Percentiles rank a stretch among this genome's conserved stretches.
Evolutionary conservation across 2,113 vertebrate genomes (phyloP).

Genomic region (Brachyistius frenatus): DNA sequence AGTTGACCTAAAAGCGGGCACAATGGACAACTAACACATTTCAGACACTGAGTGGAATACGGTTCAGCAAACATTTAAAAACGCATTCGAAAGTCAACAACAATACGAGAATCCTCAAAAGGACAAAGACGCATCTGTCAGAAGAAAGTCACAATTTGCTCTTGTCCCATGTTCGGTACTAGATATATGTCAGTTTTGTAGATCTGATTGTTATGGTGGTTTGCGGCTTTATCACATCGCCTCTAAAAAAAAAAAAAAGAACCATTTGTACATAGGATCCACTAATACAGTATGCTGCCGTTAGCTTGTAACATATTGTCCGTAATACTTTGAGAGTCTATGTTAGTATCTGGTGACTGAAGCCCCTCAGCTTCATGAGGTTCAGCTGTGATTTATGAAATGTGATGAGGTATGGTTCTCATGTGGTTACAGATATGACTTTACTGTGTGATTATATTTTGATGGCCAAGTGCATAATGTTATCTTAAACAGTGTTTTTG

Average conservation of each 20-base stretch:
- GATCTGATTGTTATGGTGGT: slow-evolving; percentile 56
- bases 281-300: slow-evolving; percentile 53
- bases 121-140: slow-evolving; percentile 35
- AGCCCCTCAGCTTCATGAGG: slow-evolving; percentile 36
- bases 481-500: slow-evolving; percentile 49
- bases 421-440: slow-evolving; percentile 46
- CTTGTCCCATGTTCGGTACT: slow-evolving; percentile 42
- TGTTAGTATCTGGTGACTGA: slow-evolving; percentile 50
- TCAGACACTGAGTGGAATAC: slow-evolving; percentile 8
- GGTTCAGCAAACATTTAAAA: slow-evolving; percentile 1
- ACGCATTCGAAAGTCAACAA: background rate
- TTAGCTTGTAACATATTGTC: slow-evolving; percentile 71
- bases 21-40: slow-evolving; percentile 6
- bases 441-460: slow-evolving; percentile 59
- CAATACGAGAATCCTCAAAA: slow-evolving; percentile 18
- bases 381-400: slow-evolving; percentile 54
- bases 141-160: slow-evolving; percentile 11
- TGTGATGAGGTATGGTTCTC: slow-evolving; percentile 48
- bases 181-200: slow-evolving; percentile 57
- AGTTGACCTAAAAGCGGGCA: slow-evolving; percentile 30
- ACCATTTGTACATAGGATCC: slow-evolving; percentile 65
- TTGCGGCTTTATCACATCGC: slow-evolving; percentile 63
- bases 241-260: slow-evolving; percentile 20
- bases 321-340: slow-evolving; percentile 64
- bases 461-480: slow-evolving; percentile 46